Percentiles rank a stretch among this genome's conserved stretches.
Conservation (phyloP, 2,888 invertebrate species). For the Tupiocoris notatus region DNA sequence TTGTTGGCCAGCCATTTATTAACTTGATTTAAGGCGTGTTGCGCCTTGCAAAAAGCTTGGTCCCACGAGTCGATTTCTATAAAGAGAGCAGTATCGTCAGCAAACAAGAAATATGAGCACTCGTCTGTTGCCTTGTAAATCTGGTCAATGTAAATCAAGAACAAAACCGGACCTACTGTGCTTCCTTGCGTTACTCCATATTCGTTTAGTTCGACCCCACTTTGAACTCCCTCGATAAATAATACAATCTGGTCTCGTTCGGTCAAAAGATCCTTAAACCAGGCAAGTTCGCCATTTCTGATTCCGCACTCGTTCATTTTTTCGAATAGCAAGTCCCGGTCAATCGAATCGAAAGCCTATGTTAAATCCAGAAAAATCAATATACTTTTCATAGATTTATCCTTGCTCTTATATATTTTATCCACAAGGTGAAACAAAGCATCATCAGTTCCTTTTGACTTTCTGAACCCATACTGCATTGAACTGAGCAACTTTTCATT, state of each 20-base stretch:
- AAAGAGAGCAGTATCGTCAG: background rate
- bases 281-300: background rate
- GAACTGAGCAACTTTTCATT: background rate
- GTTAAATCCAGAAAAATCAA: slow-evolving; percentile 2
- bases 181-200: background rate
- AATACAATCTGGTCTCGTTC: background rate
- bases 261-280: background rate
- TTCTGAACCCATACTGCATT: slow-evolving; percentile 1
- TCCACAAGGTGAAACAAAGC: background rate
- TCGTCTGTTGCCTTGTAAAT: background rate
- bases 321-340: slow-evolving; percentile 1
- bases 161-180: background rate
- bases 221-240: background rate
- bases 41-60: background rate
- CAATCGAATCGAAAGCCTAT: slow-evolving; percentile 15
- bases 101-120: background rate
- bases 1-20: background rate
- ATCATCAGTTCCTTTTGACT: background rate
- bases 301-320: background rate
- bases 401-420: slow-evolving; percentile 6
- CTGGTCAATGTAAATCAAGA: background rate
- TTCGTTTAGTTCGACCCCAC: background rate
- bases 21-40: background rate
- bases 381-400: background rate
- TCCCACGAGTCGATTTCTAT: background rate